Conservation (phyloP, 2,888 invertebrate genomes). For the Cosmorhoe ocellata region DNA sequence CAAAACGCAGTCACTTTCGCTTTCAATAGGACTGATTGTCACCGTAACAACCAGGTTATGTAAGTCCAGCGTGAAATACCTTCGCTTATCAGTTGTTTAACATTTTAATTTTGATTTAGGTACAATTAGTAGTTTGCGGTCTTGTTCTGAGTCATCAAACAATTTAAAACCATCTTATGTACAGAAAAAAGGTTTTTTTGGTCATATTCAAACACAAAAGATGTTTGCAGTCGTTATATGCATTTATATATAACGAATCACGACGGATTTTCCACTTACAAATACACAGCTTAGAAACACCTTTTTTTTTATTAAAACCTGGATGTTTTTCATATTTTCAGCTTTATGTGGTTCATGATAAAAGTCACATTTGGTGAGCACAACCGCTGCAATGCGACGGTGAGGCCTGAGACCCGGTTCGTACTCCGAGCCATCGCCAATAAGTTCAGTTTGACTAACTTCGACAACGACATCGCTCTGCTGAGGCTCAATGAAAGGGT, state of each 20-base stretch:
- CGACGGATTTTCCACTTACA: too few species aligned
- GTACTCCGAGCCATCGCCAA: slow-evolving; percentile 89
- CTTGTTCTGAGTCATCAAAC: too few species aligned
- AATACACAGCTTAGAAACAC: too few species aligned
- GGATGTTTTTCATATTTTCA: slow-evolving; percentile 58
- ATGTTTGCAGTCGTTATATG: too few species aligned
- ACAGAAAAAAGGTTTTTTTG: too few species aligned
- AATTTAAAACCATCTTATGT: too few species aligned
- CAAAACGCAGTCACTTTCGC: slow-evolving; percentile 73
- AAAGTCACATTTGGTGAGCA: slow-evolving; percentile 94
- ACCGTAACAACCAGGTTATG: slow-evolving; percentile 28
- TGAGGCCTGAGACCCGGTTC: slow-evolving; percentile 89
- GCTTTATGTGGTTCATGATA: slow-evolving; percentile 97
- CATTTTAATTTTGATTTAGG: too few species aligned
- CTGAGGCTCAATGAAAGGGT: slow-evolving; percentile 91
- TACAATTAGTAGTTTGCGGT: too few species aligned
- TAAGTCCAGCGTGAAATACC: slow-evolving; percentile 5
- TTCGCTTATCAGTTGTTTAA: too few species aligned
- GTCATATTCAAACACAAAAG: too few species aligned
- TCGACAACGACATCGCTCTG: slow-evolving; percentile 94
- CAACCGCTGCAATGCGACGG: slow-evolving; percentile 89
- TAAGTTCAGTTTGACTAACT: slow-evolving; percentile 92
- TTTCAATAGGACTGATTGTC: slow-evolving; percentile 41
- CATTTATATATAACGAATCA: too few species aligned
- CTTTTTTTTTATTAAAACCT: too few species aligned